phyloP scores from a whole-genome alignment of 2,888 invertebrate genomes.

The Crematogaster levior region DNA sequence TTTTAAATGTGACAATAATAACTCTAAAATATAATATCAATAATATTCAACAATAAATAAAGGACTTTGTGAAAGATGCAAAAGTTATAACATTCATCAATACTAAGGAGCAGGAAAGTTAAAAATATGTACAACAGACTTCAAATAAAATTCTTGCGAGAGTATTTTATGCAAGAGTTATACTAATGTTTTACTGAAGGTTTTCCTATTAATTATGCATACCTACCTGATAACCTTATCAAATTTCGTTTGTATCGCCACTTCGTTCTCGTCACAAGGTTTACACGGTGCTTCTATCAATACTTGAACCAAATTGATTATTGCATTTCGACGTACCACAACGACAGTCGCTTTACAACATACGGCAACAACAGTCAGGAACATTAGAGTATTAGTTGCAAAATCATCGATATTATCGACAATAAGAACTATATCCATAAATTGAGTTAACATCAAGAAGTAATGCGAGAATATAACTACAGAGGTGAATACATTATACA shows the following conservation, averaged over 20 bases:
- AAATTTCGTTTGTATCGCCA: slow-evolving; percentile 18
- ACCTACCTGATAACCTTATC: slow-evolving; percentile 3
- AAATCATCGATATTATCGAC: slow-evolving; percentile 36
- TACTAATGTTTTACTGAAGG: background rate
- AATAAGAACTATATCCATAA: slow-evolving; percentile 32
- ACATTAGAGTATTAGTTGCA: slow-evolving; percentile 9
- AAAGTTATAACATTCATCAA: too few species aligned
- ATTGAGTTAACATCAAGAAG: background rate
- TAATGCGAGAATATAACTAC: background rate
- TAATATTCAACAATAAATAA: too few species aligned
- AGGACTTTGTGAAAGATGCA: too few species aligned
- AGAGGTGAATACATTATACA: slow-evolving; percentile 45
- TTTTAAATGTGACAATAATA: too few species aligned
- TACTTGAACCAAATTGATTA: background rate
- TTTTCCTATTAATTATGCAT: background rate
- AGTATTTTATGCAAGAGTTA: too few species aligned
- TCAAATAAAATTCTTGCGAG: too few species aligned
- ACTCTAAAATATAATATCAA: too few species aligned
- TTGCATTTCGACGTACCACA: background rate
- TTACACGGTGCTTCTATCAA: slow-evolving; percentile 2
- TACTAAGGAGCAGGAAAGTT: too few species aligned
- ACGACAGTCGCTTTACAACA: slow-evolving; percentile 27
- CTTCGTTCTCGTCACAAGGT: background rate
- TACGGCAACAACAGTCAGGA: slow-evolving; percentile 1
- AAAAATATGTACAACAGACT: too few species aligned